Evolutionary conservation across 2,797 vertebrate species (phyloP).

Genomic region (Poeciliopsis turneri): DNA sequence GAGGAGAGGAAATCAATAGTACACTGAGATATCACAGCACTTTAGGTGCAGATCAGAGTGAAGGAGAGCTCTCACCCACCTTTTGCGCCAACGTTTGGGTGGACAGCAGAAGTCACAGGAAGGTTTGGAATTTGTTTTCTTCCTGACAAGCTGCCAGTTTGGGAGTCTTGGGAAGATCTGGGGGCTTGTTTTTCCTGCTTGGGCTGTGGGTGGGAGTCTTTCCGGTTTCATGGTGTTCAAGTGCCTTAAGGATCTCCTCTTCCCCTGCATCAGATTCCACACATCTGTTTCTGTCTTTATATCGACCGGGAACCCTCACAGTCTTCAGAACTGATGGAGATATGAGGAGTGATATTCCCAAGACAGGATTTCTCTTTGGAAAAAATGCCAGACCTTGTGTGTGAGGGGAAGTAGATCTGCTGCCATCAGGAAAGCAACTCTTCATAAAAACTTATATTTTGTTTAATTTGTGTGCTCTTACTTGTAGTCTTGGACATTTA

Average conservation of each 20-base stretch:
- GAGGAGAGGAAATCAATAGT: slow-evolving; percentile 22
- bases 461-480: slow-evolving; percentile 54
- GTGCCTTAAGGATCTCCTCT: slow-evolving; percentile 79
- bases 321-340: slow-evolving; percentile 21
- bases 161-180: slow-evolving; percentile 61
- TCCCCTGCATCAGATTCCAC: slow-evolving; percentile 52
- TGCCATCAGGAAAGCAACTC: slow-evolving; percentile 16
- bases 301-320: slow-evolving; percentile 27
- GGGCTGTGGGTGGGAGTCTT: slow-evolving; percentile 61
- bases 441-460: slow-evolving; percentile 47
- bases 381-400: slow-evolving; percentile 14
- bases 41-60: slow-evolving; percentile 49
- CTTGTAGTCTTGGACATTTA: slow-evolving; percentile 70
- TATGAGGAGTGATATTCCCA: slow-evolving; percentile 39
- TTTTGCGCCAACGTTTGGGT: slow-evolving; percentile 32
- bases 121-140: slow-evolving; percentile 16
- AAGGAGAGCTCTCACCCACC: slow-evolving; percentile 42
- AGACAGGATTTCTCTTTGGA: slow-evolving; percentile 23
- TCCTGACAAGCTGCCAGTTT: slow-evolving; percentile 70
- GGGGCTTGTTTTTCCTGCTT: slow-evolving; percentile 51
- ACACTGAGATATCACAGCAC: slow-evolving; percentile 47
- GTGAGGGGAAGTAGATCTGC: slow-evolving; percentile 10
- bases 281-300: slow-evolving; percentile 51
- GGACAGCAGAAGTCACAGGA: slow-evolving; percentile 36
- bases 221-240: slow-evolving; percentile 74